phyloP scores from a whole-genome alignment of 2,888 invertebrate genomes.

The Sceliomorpha sp. region DNA sequence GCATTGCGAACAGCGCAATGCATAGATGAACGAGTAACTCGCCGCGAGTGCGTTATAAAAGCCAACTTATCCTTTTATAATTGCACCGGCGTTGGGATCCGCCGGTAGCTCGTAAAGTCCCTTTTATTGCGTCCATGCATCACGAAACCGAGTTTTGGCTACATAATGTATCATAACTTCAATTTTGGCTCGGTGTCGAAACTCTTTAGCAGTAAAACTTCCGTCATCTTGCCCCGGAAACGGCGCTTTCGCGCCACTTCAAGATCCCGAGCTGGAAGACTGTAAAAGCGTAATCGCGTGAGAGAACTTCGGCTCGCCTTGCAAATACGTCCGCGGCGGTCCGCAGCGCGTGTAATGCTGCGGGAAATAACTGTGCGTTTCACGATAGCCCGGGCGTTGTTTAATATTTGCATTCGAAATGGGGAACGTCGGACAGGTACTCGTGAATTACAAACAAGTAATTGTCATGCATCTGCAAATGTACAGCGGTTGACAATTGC shows the following conservation, averaged over 20 bases:
- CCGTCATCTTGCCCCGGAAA: not conserved
- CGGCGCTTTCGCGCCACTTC: not conserved
- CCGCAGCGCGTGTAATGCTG: not conserved
- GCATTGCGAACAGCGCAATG: conserved; percentile 30
- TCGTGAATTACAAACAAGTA: conserved; percentile 66
- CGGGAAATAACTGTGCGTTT: not conserved
- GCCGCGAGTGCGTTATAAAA: conserved; percentile 30
- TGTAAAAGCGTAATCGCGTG: conserved; percentile 7
- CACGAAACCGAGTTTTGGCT: not conserved
- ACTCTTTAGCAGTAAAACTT: not conserved
- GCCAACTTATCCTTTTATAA: conserved; percentile 21
- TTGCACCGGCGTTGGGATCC: conserved; percentile 1
- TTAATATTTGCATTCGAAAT: conserved; percentile 50
- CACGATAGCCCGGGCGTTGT: conserved; percentile 9
- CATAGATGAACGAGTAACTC: conserved; percentile 38
- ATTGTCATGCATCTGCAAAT: conserved; percentile 62
- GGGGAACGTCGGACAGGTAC: conserved; percentile 54
- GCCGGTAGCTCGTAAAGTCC: conserved; percentile 3
- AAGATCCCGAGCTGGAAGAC: conserved; percentile 20
- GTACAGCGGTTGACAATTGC: conserved; percentile 71
- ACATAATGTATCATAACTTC: not conserved
- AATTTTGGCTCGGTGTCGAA: not conserved
- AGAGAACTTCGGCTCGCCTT: conserved; percentile 25
- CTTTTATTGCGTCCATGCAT: not conserved
- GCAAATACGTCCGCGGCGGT: conserved; percentile 32